These are phyloP conservation scores for Pogonomyrmex californicus DNA, from an alignment of 1,140 invertebrate species.

Conservation along the genomic window DNA sequence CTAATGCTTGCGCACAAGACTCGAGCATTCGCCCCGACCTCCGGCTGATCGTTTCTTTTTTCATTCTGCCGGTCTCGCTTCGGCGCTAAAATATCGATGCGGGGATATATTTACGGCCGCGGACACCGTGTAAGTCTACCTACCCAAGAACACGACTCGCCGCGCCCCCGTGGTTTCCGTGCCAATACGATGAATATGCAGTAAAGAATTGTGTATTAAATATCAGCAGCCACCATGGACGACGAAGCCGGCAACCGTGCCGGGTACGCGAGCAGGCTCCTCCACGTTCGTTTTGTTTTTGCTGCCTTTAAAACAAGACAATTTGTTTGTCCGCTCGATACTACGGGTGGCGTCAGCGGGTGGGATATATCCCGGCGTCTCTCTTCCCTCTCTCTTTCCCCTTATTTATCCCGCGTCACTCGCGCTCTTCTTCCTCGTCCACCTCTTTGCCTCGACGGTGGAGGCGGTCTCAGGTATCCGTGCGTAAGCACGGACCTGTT, in stretches of 20 bases:
- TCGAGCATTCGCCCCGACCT: conserved; percentile 62
- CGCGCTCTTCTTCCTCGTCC: neutral
- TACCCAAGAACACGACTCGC: conserved; percentile 71
- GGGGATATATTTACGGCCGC: conserved; percentile 75
- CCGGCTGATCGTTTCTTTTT: conserved; percentile 62
- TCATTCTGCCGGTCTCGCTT: conserved; percentile 47
- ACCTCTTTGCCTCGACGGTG: conserved; percentile 24
- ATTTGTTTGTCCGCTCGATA: conserved; percentile 77
- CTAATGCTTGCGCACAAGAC: conserved; percentile 35
- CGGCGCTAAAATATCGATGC: conserved; percentile 76
- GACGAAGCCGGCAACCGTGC: conserved; percentile 64
- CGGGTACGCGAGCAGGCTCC: conserved; percentile 43
- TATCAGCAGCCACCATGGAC: conserved; percentile 73
- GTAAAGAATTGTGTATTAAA: conserved; percentile 77
- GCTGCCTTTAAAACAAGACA: conserved; percentile 75
- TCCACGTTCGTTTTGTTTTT: conserved; percentile 62
- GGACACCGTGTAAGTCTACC: conserved; percentile 76
- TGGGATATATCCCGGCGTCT: conserved; percentile 68
- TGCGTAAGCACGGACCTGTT: conserved; percentile 5
- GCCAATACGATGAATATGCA: conserved; percentile 77
- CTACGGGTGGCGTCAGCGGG: conserved; percentile 71
- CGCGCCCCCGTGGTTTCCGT: conserved; percentile 74
- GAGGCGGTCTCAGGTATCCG: conserved; percentile 45
- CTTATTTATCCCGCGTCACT: neutral
- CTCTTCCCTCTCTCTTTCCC: conserved; percentile 9